Evolutionary conservation across 2,797 vertebrate species (phyloP).

Genomic region (Notoglanidium macrostoma): DNA sequence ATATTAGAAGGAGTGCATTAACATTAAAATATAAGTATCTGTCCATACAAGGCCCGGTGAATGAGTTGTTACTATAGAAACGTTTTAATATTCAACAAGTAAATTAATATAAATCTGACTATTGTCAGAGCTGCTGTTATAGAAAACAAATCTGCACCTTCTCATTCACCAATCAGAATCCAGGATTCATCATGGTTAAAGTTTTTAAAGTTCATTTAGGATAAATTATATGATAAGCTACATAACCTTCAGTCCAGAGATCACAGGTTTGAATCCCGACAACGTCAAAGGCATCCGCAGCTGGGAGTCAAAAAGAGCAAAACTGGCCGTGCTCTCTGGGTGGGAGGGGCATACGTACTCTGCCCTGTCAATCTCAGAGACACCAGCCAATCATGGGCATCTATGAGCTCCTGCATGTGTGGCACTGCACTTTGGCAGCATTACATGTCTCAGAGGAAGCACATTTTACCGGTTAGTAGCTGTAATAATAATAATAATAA

Average conservation of each 20-base stretch:
- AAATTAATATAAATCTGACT: no score
- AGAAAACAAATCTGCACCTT: not conserved
- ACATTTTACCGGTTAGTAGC: no score
- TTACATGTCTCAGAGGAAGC: no score
- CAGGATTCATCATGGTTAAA: not conserved
- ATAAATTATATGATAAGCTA: no score
- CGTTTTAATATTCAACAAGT: no score
- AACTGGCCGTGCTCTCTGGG: not conserved
- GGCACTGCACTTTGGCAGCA: not conserved
- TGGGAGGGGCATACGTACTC: not conserved
- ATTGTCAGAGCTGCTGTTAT: no score
- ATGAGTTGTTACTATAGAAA: constrained; percentile 1
- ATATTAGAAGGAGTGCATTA: not conserved
- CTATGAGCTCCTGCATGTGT: not conserved
- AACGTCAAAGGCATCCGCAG: not conserved
- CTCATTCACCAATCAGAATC: not conserved
- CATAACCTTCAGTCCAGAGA: not conserved
- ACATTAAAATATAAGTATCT: not conserved
- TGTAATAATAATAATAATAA: not conserved
- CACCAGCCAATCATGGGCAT: not conserved
- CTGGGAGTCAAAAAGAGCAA: not conserved
- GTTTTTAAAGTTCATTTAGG: not conserved
- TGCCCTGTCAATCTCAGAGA: not conserved
- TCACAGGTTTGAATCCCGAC: not conserved
- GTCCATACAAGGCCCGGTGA: not conserved